phyloP scores from a whole-genome alignment of 37 sponge, comb jelly and placozoan species.

The Aphrocallistes beatrix region DNA sequence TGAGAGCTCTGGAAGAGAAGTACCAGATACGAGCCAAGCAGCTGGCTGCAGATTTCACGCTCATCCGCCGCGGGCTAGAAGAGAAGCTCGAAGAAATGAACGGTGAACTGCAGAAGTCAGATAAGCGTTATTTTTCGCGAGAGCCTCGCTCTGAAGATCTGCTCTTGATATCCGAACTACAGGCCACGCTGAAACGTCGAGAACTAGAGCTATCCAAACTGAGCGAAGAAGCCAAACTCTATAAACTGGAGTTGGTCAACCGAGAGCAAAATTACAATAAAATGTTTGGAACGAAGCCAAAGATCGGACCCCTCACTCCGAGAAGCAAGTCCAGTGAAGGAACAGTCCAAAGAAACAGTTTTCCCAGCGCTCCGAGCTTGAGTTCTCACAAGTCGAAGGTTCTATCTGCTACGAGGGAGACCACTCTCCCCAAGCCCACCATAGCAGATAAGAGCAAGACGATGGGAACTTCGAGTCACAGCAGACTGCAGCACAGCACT shows the following conservation, averaged over 20 bases:
- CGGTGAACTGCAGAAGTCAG: neutral
- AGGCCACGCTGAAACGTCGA: neutral
- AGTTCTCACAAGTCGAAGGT: neutral
- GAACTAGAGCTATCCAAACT: neutral
- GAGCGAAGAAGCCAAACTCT: conserved; percentile 72
- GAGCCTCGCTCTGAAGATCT: conserved; percentile 1
- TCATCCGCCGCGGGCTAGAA: neutral
- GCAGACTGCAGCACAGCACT: neutral
- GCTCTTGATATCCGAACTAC: neutral
- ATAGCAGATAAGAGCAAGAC: neutral
- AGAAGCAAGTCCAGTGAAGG: neutral
- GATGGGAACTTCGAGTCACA: neutral
- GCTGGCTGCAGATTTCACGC: neutral
- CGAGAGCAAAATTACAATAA: conserved; percentile 92
- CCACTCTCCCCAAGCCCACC: neutral
- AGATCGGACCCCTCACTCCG: conserved; percentile 41
- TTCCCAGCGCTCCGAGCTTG: neutral
- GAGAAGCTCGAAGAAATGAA: neutral
- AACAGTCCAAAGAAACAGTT: neutral
- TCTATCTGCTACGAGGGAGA: neutral
- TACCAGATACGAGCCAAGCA: neutral
- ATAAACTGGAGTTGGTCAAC: conserved; percentile 80
- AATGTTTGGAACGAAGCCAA: conserved; percentile 68
- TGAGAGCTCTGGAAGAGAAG: neutral
- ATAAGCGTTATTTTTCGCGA: conserved; percentile 3